Conservation (phyloP, 1,140 invertebrate species). For the Temnothorax longispinosus region DNA sequence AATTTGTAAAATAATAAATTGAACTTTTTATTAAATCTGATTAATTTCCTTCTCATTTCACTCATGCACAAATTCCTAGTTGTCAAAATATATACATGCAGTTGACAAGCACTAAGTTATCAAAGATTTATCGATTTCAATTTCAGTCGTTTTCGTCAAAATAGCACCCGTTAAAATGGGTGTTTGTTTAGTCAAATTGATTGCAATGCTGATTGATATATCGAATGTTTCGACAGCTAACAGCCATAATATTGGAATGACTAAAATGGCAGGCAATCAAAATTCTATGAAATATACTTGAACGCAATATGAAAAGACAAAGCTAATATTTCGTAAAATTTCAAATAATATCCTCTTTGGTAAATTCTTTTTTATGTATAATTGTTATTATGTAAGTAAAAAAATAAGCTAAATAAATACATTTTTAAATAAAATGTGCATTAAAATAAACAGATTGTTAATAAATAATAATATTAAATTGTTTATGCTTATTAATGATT, state of each 20-base stretch:
- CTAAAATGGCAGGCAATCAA: neutral
- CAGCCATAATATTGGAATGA: neutral
- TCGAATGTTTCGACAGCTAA: conserved; percentile 16
- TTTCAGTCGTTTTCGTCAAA: neutral
- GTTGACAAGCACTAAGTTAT: neutral
- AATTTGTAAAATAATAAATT: neutral
- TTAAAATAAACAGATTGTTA: neutral
- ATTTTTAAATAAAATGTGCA: neutral
- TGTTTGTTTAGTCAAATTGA: conserved; percentile 23
- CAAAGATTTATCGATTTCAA: conserved; percentile 17
- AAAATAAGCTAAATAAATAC: neutral
- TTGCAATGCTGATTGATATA: conserved; percentile 27
- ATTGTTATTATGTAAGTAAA: neutral
- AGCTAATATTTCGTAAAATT: neutral
- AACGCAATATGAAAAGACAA: neutral
- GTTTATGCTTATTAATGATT: neutral
- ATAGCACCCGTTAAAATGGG: neutral
- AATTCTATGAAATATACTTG: conserved; percentile 25
- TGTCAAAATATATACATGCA: neutral
- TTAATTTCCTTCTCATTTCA: neutral
- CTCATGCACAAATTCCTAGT: neutral
- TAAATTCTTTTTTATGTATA: neutral
- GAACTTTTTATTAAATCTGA: neutral
- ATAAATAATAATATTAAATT: neutral
- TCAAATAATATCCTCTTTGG: neutral